phyloP scores from a whole-genome alignment of 64 coral and sea anemone species.

The Stylophora pistillata region DNA sequence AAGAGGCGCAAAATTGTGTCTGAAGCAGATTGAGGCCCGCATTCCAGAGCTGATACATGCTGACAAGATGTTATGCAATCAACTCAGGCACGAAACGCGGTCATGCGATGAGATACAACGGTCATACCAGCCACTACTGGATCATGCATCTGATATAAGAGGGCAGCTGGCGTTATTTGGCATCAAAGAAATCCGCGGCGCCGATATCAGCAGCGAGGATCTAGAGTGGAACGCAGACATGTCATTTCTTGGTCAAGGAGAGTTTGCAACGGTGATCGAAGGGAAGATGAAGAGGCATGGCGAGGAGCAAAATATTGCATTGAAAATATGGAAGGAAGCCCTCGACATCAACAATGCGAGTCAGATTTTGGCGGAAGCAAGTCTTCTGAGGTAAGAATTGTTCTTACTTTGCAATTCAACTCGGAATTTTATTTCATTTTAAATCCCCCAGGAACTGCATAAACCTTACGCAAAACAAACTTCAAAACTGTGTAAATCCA shows the following conservation, averaged over 20 bases:
- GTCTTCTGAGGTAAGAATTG: conserved; percentile 25
- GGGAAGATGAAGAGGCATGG: neutral
- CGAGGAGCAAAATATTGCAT: neutral
- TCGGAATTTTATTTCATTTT: no score
- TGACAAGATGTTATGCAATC: conserved; percentile 11
- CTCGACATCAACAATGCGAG: neutral
- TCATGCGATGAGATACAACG: neutral
- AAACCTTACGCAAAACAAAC: no score
- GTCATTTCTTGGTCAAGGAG: neutral
- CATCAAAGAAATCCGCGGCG: neutral
- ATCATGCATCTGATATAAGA: neutral
- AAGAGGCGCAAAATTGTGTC: neutral
- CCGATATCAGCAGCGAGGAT: neutral
- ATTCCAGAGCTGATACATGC: conserved; percentile 34
- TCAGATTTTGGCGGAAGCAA: neutral
- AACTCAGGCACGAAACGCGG: conserved; percentile 18
- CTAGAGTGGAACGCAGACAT: conserved; percentile 7
- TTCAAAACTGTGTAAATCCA: no score
- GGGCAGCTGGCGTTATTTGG: conserved; percentile 13
- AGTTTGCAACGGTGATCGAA: neutral
- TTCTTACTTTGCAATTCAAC: neutral
- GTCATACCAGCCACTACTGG: conserved; percentile 1
- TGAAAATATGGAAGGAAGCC: neutral
- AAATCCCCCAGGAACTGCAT: no score
- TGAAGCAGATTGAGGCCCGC: conserved; percentile 17